Base-by-base conservation (phyloP, 2,888 invertebrate genomes). In the Prostheceraeus crozeri region DNA sequence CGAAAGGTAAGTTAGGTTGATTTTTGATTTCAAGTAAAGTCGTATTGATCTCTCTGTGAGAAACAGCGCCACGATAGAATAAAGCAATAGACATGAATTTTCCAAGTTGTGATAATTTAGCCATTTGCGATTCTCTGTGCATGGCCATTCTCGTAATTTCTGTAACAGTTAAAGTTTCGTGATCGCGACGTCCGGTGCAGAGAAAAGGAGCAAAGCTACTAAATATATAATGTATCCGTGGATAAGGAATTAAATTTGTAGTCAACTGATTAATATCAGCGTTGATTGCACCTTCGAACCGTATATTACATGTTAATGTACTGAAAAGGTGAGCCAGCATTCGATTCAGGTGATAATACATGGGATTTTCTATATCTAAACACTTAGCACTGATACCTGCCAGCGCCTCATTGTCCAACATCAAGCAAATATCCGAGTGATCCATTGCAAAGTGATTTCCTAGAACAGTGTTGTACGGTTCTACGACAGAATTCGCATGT, bases 21-120 rank as follows among this genome's bases (percentile, higher is more conserved):
- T 63, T 70, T 61, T 72, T 72, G 55, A 72, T 68, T 3, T 40
- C 14, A 14, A 8, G 8, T 6, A 19, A 14, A 8, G 40, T 19
- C 16, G 14, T 40, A 14, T 40, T 40, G 4, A 40, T 19, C 14
- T 19, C 16, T 40, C 14, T 40, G 8, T n/a, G 14, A 40, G n/a
- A n/a, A 40, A 40, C 40, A 14, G n/a, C 40, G n/a, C 40, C 40
- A 8, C 40, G 4, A 40, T 40, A 40, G 6, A 40, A 19, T n/a
- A 40, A 14, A 8, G 16, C 40, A 40, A n/a, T 14, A 14, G 40
- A 40, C 40, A 40, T 40, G n/a, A 14, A 40, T 19, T 40, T 40
- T 40, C 40, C 40, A n/a, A n/a, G n/a, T n/a, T n/a, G n/a, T n/a
- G n/a, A n/a, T n/a, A n/a, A n/a, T n/a, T n/a, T n/a, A n/a, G n/a